phyloP scores from a whole-genome alignment of 2,888 invertebrate species.

The Volucella bombylans region DNA sequence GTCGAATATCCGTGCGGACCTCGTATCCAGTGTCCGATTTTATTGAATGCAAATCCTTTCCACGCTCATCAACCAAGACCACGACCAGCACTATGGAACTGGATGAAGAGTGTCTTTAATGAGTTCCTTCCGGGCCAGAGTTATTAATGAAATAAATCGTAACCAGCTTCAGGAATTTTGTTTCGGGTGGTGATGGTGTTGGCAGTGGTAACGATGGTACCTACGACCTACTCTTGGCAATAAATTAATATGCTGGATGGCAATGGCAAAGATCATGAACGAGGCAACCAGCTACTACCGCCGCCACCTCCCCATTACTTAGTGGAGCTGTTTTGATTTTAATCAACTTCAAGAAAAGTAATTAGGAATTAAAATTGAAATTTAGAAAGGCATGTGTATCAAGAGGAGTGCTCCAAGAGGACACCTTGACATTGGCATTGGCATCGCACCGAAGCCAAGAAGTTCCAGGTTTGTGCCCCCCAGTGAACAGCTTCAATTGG shows the following conservation, averaged over 20 bases:
- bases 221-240: conserved; percentile 28
- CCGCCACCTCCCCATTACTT: not conserved
- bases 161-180: not conserved
- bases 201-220: conserved; percentile 13
- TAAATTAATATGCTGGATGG: conserved; percentile 64
- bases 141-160: conserved; percentile 67
- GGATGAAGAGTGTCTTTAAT: conserved; percentile 48
- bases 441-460: conserved; percentile 21
- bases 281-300: not conserved
- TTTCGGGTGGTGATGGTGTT: no score
- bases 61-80: not conserved
- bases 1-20: no score
- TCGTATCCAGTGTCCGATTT: conserved; percentile 27
- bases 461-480: not conserved
- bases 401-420: conserved; percentile 1
- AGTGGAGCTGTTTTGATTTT: conserved; percentile 67
- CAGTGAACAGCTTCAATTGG: conserved; percentile 54
- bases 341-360: conserved; percentile 73
- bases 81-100: not conserved
- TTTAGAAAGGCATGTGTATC: conserved; percentile 46
- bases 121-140: conserved; percentile 47
- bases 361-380: conserved; percentile 73
- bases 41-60: conserved; percentile 61
- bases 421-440: not conserved
- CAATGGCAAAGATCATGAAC: conserved; percentile 49